Evolutionary conservation across 2,113 vertebrate species (phyloP), one percentile per base, ranked within the genome.

Genomic region (Miniopterus natalensis): DNA sequence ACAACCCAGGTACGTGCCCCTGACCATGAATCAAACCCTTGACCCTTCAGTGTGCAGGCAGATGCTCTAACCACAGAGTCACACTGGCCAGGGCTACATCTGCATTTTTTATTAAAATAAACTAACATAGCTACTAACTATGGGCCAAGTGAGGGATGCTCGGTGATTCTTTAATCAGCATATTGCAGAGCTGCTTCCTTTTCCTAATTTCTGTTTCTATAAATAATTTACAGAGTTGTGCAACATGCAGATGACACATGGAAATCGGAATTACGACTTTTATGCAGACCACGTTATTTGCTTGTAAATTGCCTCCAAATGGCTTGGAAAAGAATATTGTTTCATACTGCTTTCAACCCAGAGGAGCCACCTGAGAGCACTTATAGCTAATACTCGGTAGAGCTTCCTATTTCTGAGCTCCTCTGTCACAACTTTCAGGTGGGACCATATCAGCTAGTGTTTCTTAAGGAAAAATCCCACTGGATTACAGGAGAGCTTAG

Each of bases 201-300:
- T 88, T 55, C 31, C 51, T 79, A 55, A 79, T 51, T 93, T 88
- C 51, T 79, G 94, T 80, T 95, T 95, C 90, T 92, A 88, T 96
- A 88, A 88, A 92, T 80, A 93, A 85, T 84, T 68, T 65, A 59
- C 1, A 8, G 71, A 73, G 40, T 94, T 96, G 90, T 66, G 81
- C 85, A 96, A 95, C 49, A 90, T 11, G 17, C 45, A 68, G 73
- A 95, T 90, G 84, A 90, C 78, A 95, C 59, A 92, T 42, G 55
- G 61, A 92, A 75, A 95, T 93, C 83, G 70, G 80, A 95, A 49
- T 89, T 45, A 92, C 8, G 65, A 88, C 88, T 95, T 95, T 92
- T 65, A 78, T 29, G 65, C 49, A 89, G 71, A 89, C 49, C 93
- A 61, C 13, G 75, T 59, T 91, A 75, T 61, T 88, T 85, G 74